Percentiles rank a stretch among this genome's conserved stretches.
Conservation (phyloP, 2,888 invertebrate genomes). For the Tipula confusa region DNA sequence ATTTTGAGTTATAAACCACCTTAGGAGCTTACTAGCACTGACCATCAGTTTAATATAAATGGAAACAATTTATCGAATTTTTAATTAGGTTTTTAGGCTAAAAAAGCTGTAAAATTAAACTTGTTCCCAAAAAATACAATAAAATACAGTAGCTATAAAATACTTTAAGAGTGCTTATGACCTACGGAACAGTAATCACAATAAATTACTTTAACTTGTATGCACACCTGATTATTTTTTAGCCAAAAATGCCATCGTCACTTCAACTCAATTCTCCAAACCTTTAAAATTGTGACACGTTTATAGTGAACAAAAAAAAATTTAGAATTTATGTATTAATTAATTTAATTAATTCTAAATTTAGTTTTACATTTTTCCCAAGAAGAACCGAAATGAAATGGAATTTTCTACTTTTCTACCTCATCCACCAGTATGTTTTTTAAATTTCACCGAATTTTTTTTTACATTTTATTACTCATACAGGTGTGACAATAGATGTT, state of each 20-base stretch:
- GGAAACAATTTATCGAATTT: too few species aligned
- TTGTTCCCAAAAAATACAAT: too few species aligned
- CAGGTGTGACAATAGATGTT: constrained; percentile 12
- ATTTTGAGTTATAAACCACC: too few species aligned
- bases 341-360: not conserved
- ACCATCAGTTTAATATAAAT: too few species aligned
- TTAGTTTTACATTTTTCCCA: not conserved
- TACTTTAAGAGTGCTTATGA: too few species aligned
- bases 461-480: constrained; percentile 1
- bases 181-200: too few species aligned
- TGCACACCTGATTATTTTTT: not conserved
- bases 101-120: too few species aligned
- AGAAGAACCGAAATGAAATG: not conserved
- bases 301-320: not conserved
- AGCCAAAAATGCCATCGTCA: not conserved
- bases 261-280: not conserved
- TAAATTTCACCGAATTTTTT: constrained; percentile 20
- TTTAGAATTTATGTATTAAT: constrained; percentile 15
- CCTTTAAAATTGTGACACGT: not conserved
- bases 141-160: too few species aligned
- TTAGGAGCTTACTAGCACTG: too few species aligned
- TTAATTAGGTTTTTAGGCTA: too few species aligned
- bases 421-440: not conserved
- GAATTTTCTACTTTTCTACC: not conserved
- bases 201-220: too few species aligned